Conservation (phyloP, 2,888 invertebrate species). For the Tryphoninae sp. region DNA sequence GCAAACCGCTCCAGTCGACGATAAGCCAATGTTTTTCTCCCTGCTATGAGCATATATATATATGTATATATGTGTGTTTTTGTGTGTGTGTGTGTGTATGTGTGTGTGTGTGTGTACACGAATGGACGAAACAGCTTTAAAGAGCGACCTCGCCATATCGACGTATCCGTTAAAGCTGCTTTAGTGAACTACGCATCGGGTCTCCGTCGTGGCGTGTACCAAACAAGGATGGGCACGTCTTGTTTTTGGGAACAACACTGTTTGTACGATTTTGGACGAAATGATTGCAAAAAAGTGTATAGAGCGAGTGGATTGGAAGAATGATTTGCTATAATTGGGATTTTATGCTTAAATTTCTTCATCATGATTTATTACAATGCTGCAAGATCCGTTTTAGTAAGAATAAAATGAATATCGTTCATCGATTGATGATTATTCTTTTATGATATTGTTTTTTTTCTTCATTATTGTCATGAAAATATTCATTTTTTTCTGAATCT, state of each 20-base stretch:
- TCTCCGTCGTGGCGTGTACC: background rate
- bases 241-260: background rate
- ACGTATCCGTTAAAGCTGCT: conserved; percentile 47
- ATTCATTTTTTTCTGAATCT: background rate
- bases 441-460: background rate
- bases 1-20: conserved; percentile 11
- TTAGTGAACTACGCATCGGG: background rate
- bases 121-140: conserved; percentile 39
- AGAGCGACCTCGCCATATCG: conserved; percentile 48
- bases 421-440: too few relatives aligned
- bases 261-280: too few relatives aligned
- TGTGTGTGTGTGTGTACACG: background rate
- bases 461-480: background rate
- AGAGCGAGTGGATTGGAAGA: too few relatives aligned
- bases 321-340: too few relatives aligned
- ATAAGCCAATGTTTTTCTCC: conserved; percentile 55
- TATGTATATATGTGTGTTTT: conserved; percentile 6
- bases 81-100: background rate
- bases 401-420: too few relatives aligned
- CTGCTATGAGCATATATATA: background rate
- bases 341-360: too few relatives aligned
- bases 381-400: too few relatives aligned
- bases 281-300: too few relatives aligned
- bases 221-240: background rate
- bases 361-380: too few relatives aligned